These are phyloP conservation scores for Rhinichthys osculus DNA, from an alignment of 2,797 vertebrate genomes.

Conservation along the genomic window DNA sequence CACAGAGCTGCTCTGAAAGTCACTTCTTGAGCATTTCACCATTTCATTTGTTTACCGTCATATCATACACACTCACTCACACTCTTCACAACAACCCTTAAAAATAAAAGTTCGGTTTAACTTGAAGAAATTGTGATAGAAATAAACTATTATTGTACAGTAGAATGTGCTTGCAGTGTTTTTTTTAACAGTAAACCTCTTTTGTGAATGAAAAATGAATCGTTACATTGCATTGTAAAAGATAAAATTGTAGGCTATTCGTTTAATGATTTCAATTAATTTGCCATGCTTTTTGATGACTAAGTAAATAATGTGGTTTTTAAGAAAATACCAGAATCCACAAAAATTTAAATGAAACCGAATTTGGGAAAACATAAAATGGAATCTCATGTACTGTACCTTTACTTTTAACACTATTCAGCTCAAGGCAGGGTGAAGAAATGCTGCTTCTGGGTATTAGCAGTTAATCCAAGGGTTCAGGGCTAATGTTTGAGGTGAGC, in stretches of 20 bases:
- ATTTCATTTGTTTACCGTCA: no score
- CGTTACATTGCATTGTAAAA: no score
- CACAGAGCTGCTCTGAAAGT: background rate
- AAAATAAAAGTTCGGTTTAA: background rate
- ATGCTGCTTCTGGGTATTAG: slow-evolving; percentile 36
- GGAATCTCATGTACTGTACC: background rate
- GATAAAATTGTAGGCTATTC: no score
- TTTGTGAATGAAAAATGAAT: no score
- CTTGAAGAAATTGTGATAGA: background rate
- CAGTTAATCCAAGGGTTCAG: slow-evolving; percentile 46
- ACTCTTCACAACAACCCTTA: background rate
- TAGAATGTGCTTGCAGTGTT: background rate
- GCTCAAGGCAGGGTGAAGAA: slow-evolving; percentile 2
- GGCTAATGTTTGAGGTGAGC: slow-evolving; percentile 18
- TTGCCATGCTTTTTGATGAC: no score
- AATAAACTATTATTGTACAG: background rate
- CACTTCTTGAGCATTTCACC: background rate
- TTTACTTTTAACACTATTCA: slow-evolving; percentile 41
- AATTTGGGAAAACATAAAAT: background rate
- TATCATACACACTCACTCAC: background rate
- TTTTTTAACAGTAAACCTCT: no score
- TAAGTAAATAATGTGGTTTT: no score
- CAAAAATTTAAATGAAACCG: background rate
- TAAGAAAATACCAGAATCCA: background rate
- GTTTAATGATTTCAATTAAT: background rate